phyloP scores from a whole-genome alignment of 92 coral and sea anemone genomes.

The Epizoanthus stellaris region DNA sequence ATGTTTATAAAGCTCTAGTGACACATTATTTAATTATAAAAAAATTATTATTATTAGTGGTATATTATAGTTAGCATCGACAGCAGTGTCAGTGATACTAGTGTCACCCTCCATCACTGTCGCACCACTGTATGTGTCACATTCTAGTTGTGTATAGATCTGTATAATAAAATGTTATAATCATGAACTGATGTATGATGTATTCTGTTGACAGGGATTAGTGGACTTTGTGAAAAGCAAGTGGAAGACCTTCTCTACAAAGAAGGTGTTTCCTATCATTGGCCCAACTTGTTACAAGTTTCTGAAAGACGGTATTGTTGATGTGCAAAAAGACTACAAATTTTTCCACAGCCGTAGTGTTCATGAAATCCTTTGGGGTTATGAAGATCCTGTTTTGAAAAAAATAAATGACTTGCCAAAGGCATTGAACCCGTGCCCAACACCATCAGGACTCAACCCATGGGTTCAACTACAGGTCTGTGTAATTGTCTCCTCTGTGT shows the following conservation, averaged over 20 bases:
- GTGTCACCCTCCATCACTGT: too few species aligned
- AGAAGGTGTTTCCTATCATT: not conserved
- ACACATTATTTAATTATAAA: too few species aligned
- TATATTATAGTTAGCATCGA: too few species aligned
- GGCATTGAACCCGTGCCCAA: constrained; percentile 49
- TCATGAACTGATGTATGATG: too few species aligned
- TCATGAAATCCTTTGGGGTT: constrained; percentile 89
- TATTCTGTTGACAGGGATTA: constrained; percentile 12
- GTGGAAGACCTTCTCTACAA: constrained; percentile 15
- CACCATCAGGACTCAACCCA: constrained; percentile 60
- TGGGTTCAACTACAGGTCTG: constrained; percentile 84
- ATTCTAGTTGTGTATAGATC: too few species aligned
- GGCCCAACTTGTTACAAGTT: constrained; percentile 15
- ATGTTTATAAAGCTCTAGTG: too few species aligned
- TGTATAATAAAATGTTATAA: too few species aligned
- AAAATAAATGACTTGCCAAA: not conserved
- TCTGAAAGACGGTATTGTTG: not conserved
- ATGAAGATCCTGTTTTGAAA: constrained; percentile 61
- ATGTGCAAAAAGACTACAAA: not conserved
- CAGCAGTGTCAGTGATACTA: too few species aligned
- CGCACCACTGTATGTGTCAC: too few species aligned
- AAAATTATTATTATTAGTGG: too few species aligned
- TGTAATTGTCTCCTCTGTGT: not conserved
- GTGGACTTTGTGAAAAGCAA: constrained; percentile 39
- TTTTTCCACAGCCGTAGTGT: constrained; percentile 75